These are phyloP conservation scores for Callochromis pleurospilus DNA, from an alignment of 2,113 vertebrate genomes.

Conservation along the genomic window DNA sequence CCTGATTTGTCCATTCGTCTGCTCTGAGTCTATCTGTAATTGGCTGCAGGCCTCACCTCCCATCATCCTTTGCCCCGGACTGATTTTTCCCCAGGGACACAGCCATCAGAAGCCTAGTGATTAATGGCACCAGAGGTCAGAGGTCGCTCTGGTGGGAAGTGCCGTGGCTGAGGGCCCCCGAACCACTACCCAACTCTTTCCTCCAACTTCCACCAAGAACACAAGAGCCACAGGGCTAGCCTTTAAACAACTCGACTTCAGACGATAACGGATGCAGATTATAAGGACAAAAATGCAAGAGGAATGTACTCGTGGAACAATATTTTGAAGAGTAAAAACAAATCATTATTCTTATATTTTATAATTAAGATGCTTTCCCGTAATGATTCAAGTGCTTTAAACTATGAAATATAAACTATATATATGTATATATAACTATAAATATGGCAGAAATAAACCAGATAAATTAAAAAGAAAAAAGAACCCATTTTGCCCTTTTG, in stretches of 20 bases:
- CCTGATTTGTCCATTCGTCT: conserved; percentile 50
- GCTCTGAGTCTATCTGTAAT: conserved; percentile 58
- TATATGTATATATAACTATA: too few relatives aligned
- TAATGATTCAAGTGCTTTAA: background rate
- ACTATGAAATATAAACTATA: background rate
- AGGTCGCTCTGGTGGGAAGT: conserved; percentile 69
- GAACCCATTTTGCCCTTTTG: background rate
- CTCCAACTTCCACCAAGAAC: conserved; percentile 37
- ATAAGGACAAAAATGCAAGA: background rate
- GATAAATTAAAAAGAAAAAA: background rate
- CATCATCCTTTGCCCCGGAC: conserved; percentile 71
- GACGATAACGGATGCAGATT: conserved; percentile 20
- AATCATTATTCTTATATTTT: background rate
- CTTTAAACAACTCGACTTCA: conserved; percentile 39
- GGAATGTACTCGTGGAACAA: background rate
- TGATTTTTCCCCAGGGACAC: conserved; percentile 72
- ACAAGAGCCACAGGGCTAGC: conserved; percentile 24
- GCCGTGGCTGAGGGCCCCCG: conserved; percentile 52
- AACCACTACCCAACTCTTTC: conserved; percentile 65
- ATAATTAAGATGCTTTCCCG: background rate
- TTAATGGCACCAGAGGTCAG: conserved; percentile 72
- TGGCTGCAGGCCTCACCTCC: conserved; percentile 71
- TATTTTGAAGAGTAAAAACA: background rate
- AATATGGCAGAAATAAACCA: background rate
- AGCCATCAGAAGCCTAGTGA: conserved; percentile 73